Evolutionary conservation across 2,888 invertebrate species (phyloP), one percentile per base, ranked within the genome.

Genomic region (Pasiphila rectangulata): DNA sequence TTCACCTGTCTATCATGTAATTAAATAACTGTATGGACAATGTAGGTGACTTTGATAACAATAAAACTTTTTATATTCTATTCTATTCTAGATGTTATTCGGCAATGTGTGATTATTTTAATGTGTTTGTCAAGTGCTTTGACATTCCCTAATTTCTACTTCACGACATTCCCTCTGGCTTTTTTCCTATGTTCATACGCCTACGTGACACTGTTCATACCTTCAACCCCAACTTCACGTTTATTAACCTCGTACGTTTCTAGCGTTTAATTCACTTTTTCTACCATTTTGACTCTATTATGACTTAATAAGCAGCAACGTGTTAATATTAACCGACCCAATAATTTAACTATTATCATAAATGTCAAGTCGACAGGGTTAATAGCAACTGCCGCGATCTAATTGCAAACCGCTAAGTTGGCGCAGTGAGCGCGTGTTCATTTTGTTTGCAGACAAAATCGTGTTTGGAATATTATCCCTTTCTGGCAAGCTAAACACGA

Each of bases 241-340:
- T 7, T 13, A 0, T 1, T 1, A 3, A 13, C 20, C 42, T 34
- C 6, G 4, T 21, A 24, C 19, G 25, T 24, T 21, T 21, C 29
- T 36, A 36, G 36, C n/a, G n/a, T 25, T 45, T 27, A 40, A 45
- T 49, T 49, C 38, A 32, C 25, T 45, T 63, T 65, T 50, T 35
- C 37, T 46, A 23, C 10, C 44, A 17, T 49, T 43, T 29, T 27
- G 44, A 35, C 19, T 29, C 48, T 54, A 55, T 56, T 59, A 67
- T 56, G 58, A 63, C 62, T 60, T 63, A 63, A 65, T 63, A 58
- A 59, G 57, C 46, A 35, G 10, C 36, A 52, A 41, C 30, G 38
- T 38, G 39, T 49, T 36, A 43, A 24, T 34, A 35, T 39, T 43
- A 34, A 49, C 17, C 12, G 17, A 36, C 36, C 35, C 35, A 48